These are phyloP conservation scores for Stichodactyla mertensii DNA, from an alignment of 64 coral and sea anemone species.

Conservation along the genomic window DNA sequence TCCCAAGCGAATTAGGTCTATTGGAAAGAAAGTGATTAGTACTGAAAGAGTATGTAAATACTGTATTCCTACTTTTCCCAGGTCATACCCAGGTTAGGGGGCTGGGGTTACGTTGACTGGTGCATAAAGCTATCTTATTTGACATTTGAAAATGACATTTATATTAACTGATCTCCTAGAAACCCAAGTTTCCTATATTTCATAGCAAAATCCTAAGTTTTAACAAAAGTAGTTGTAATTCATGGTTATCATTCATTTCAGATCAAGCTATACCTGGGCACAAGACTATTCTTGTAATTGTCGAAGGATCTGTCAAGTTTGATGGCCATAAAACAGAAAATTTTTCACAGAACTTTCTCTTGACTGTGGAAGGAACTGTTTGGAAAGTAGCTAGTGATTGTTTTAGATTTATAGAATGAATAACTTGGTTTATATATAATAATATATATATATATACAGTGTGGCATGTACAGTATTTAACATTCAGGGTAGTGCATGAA, in stretches of 20 bases:
- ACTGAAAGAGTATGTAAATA: too few relatives aligned
- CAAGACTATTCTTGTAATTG: constrained; percentile 77
- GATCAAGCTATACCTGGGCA: constrained; percentile 87
- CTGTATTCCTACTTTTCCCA: too few relatives aligned
- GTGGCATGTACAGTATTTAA: neutral
- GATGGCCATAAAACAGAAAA: constrained; percentile 62
- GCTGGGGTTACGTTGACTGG: too few relatives aligned
- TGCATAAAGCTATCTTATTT: too few relatives aligned
- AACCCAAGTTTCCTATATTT: too few relatives aligned
- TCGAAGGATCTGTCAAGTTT: constrained; percentile 69
- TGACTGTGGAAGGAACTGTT: constrained; percentile 82
- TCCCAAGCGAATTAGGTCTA: too few relatives aligned
- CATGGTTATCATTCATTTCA: constrained; percentile 13
- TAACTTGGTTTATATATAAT: neutral
- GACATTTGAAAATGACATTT: too few relatives aligned
- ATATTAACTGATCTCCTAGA: too few relatives aligned
- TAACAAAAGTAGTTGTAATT: neutral
- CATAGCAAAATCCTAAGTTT: too few relatives aligned
- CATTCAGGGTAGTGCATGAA: too few relatives aligned
- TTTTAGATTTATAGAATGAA: constrained; percentile 70
- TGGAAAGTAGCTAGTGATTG: constrained; percentile 93
- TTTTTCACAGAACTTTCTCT: constrained; percentile 85
- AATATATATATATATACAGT: neutral
- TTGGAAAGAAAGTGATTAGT: too few relatives aligned
- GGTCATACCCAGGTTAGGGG: too few relatives aligned